Percentiles rank a stretch among this genome's conserved stretches.
phyloP scores from a whole-genome alignment of 2,888 invertebrate species.

The Diabrotica balteata region DNA sequence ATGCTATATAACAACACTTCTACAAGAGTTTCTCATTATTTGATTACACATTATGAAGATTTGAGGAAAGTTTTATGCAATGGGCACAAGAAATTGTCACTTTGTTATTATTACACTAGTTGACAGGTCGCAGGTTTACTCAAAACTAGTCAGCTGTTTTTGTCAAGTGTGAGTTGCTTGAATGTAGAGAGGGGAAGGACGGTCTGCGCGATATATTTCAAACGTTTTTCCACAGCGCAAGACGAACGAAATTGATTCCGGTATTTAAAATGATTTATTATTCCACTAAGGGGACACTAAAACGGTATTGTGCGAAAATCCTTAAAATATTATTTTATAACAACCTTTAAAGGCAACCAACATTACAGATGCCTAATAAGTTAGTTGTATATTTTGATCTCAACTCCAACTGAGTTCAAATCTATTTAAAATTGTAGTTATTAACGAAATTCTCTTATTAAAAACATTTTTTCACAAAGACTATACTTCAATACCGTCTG shows the following conservation, averaged over 20 bases:
- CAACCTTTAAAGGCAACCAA: neutral
- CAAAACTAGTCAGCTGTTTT: conserved; percentile 54
- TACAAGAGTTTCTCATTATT: conserved; percentile 43
- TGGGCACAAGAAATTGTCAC: conserved; percentile 39
- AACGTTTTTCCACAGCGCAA: conserved; percentile 7
- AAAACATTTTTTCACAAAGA: too few relatives aligned
- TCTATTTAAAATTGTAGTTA: too few relatives aligned
- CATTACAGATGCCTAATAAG: neutral
- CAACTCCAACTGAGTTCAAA: too few relatives aligned
- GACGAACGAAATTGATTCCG: neutral
- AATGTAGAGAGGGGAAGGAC: conserved; percentile 30
- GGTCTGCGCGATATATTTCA: conserved; percentile 24
- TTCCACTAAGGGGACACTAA: neutral
- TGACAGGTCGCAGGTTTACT: conserved; percentile 47
- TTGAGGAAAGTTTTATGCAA: conserved; percentile 40
- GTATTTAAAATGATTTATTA: neutral
- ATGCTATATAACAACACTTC: conserved; percentile 52
- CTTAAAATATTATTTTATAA: too few relatives aligned
- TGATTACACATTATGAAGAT: conserved; percentile 47
- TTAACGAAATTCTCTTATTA: too few relatives aligned
- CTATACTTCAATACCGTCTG: too few relatives aligned
- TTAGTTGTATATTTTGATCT: too few relatives aligned
- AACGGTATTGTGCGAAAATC: too few relatives aligned
- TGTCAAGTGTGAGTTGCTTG: conserved; percentile 43
- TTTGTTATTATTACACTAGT: conserved; percentile 37